Evolutionary conservation across 2,888 invertebrate genomes (phyloP), one percentile per base, ranked within the genome.

Genomic region (Apodemia zela): DNA sequence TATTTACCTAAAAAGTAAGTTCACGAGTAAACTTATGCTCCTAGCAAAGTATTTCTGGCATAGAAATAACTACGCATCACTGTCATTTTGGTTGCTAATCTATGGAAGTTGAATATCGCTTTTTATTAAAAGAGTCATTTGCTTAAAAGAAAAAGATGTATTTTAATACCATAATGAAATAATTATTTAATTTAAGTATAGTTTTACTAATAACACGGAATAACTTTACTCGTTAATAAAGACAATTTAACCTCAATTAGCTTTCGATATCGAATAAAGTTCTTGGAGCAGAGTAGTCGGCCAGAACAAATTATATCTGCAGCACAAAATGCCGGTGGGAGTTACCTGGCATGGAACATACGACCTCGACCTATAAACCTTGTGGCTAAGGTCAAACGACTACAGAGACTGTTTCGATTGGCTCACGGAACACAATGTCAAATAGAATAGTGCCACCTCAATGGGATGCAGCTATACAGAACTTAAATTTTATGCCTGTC

Each of bases 341-440:
- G 54, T 58, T 65, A 69, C 63, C 67, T 66, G 67, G 65, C 63
- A 57, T 47, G 58, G 57, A 61, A 63, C 63, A 67, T 62, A 58
- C 66, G 64, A 63, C 69, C 69, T 67, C 66, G 67, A 69, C 68
- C 67, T 49, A 51, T 13, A 61, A 62, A 62, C 62, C 62, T 45
- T 62, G 60, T 25, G 25, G 13, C 54, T 54, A 54, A 59, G 62
- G 58, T 62, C 62, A 58, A 8, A 47, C n/a, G 25, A 6, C 13
- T 54, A 54, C 18, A 54, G 54, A 25, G 42, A 42, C 42, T 42
- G 42, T 54, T 54, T 54, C 54, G 54, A 54, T 54, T 54, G 54
- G 54, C 54, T 21, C 13, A 18, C 25, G 15, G 21, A 54, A 54
- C 13, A 54, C 54, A 54, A 54, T 54, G 54, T 54, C 54, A 54